Percentiles rank a stretch among this genome's conserved stretches.
Evolutionary conservation across 2,113 vertebrate genomes (phyloP).

Genomic region (Polypterus senegalus): DNA sequence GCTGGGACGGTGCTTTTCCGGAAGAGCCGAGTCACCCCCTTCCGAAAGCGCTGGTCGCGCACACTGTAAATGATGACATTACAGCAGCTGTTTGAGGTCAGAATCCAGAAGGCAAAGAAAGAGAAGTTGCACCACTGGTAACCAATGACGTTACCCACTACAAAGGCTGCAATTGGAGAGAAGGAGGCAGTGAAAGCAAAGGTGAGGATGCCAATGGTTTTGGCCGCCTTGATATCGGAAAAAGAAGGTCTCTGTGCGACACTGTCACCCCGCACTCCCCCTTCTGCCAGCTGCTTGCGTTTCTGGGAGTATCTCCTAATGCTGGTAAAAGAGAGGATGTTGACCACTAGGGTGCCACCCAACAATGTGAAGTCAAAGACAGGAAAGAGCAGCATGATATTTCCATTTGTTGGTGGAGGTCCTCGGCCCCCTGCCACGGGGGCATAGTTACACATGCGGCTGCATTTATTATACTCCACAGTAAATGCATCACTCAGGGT

Average conservation of each 20-base stretch:
- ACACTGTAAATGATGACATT: slow-evolving; percentile 70
- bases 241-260: slow-evolving; percentile 53
- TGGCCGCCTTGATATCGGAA: slow-evolving; percentile 67
- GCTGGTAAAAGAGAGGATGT: slow-evolving; percentile 57
- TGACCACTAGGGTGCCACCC: slow-evolving; percentile 49
- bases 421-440: slow-evolving; percentile 27
- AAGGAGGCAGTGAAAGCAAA: slow-evolving; percentile 63
- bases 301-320: slow-evolving; percentile 49
- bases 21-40: slow-evolving; percentile 55
- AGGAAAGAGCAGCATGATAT: slow-evolving; percentile 59
- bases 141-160: slow-evolving; percentile 60
- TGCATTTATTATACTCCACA: slow-evolving; percentile 64
- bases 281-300: slow-evolving; percentile 52
- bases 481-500: slow-evolving; percentile 48
- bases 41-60: slow-evolving; percentile 60
- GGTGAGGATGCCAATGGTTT: slow-evolving; percentile 63
- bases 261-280: slow-evolving; percentile 29
- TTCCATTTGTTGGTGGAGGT: slow-evolving; percentile 29
- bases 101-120: slow-evolving; percentile 70
- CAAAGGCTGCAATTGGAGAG: slow-evolving; percentile 60
- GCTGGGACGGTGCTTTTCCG: slow-evolving; percentile 34
- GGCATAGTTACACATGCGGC: slow-evolving; percentile 64
- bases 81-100: slow-evolving; percentile 67
- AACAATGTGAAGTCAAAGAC: slow-evolving; percentile 59
- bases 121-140: slow-evolving; percentile 69